Conservation (phyloP, 2,797 vertebrate genomes). For the Pitangus sulphuratus region DNA sequence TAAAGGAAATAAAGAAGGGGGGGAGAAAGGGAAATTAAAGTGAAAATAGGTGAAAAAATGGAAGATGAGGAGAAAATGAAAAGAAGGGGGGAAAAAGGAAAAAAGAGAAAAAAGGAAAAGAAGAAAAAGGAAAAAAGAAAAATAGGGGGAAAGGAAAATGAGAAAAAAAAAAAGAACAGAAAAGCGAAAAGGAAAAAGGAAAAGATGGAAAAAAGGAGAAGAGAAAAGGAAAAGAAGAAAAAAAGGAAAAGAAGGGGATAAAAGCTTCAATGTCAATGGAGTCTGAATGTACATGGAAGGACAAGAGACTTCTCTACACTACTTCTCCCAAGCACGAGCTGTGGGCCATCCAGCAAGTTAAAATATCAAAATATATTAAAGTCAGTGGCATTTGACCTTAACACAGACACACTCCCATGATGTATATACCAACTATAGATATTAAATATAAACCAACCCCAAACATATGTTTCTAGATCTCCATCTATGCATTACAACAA, state of each 20-base stretch:
- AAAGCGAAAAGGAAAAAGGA: background rate
- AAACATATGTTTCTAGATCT: background rate
- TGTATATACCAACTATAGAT: background rate
- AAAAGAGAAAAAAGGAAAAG: no score
- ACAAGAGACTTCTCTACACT: background rate
- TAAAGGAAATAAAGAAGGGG: no score
- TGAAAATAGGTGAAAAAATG: background rate
- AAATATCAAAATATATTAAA: background rate
- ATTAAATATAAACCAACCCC: background rate
- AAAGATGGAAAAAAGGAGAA: background rate
- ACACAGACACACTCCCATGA: no score
- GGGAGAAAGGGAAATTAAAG: background rate
- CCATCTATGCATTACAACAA: background rate
- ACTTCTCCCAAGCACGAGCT: background rate
- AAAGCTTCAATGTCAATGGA: background rate
- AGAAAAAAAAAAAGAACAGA: background rate
- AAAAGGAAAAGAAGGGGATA: background rate
- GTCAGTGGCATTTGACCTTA: background rate
- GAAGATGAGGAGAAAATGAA: no score
- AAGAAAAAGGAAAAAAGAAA: background rate
- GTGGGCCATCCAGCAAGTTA: background rate
- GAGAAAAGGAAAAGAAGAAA: background rate
- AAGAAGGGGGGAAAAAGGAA: no score
- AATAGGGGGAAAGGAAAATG: background rate
- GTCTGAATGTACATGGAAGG: rapidly evolving